phyloP scores from a whole-genome alignment of 1,140 invertebrate species.

The Condylostylus longicornis region DNA sequence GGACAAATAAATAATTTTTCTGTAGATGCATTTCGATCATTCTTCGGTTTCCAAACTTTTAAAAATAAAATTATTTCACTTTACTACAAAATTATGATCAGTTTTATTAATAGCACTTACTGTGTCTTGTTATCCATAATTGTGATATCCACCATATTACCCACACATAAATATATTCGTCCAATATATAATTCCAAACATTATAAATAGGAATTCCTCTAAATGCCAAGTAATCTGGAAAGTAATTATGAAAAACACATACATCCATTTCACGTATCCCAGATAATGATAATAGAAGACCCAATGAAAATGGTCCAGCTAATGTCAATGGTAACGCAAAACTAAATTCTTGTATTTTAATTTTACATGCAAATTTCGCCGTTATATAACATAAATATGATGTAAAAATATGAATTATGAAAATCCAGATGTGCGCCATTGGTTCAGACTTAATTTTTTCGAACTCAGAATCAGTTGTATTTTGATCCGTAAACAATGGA shows the following conservation, averaged over 20 bases:
- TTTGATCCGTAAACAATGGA: constrained; percentile 11
- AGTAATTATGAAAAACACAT: constrained; percentile 41
- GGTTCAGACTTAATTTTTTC: constrained; percentile 31
- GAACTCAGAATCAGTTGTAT: background rate
- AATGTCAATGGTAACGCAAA: constrained; percentile 64
- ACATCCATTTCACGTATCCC: constrained; percentile 41
- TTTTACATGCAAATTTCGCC: constrained; percentile 69
- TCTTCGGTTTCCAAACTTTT: constrained; percentile 66
- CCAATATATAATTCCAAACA: constrained; percentile 34
- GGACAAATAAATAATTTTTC: constrained; percentile 69
- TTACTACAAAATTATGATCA: too few relatives aligned
- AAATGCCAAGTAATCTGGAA: constrained; percentile 57
- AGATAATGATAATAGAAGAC: constrained; percentile 44
- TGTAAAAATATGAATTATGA: constrained; percentile 45
- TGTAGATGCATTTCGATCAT: constrained; percentile 60
- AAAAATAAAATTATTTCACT: too few relatives aligned
- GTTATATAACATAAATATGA: constrained; percentile 55
- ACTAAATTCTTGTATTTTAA: constrained; percentile 66
- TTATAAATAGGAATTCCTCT: constrained; percentile 38
- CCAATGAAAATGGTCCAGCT: constrained; percentile 50
- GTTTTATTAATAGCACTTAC: too few relatives aligned
- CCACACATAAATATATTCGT: constrained; percentile 56
- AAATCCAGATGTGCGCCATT: constrained; percentile 34
- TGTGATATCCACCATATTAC: constrained; percentile 60
- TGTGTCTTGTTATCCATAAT: constrained; percentile 65